Evolutionary conservation across 2,113 vertebrate species (phyloP).

Genomic region (Fukomys damarensis): DNA sequence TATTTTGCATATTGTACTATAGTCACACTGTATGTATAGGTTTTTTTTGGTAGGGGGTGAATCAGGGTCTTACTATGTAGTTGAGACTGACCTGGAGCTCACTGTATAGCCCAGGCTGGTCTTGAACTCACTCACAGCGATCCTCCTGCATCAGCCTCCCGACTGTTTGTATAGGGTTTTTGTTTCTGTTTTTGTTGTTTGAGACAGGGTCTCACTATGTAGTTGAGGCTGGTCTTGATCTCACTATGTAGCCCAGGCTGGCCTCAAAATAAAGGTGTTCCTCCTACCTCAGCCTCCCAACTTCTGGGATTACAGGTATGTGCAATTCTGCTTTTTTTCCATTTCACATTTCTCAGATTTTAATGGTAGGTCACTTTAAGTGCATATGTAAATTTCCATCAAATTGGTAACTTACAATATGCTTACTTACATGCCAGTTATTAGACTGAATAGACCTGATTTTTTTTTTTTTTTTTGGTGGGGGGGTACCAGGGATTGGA

Average conservation of each 20-base stretch:
- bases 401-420: slow-evolving; percentile 8
- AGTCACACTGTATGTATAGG: not conserved
- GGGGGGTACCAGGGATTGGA: too few relatives aligned
- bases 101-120: not conserved
- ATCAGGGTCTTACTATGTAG: not conserved
- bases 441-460: not conserved
- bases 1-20: not conserved
- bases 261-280: not conserved
- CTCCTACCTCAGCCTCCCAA: not conserved
- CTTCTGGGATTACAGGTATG: not conserved
- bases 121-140: not conserved
- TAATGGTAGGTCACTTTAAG: slow-evolving; percentile 40
- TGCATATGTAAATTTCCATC: not conserved
- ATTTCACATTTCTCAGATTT: slow-evolving; percentile 37
- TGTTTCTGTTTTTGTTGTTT: too few relatives aligned
- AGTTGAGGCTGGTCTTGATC: not conserved
- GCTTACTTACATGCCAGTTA: not conserved
- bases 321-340: slow-evolving; percentile 20
- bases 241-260: not conserved
- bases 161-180: too few relatives aligned
- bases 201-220: not conserved
- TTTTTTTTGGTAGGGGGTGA: not conserved
- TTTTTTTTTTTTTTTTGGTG: too few relatives aligned
- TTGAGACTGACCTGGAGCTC: not conserved
- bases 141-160: not conserved